phyloP scores from a whole-genome alignment of 2,113 vertebrate species.

The Acinonyx jubatus region DNA sequence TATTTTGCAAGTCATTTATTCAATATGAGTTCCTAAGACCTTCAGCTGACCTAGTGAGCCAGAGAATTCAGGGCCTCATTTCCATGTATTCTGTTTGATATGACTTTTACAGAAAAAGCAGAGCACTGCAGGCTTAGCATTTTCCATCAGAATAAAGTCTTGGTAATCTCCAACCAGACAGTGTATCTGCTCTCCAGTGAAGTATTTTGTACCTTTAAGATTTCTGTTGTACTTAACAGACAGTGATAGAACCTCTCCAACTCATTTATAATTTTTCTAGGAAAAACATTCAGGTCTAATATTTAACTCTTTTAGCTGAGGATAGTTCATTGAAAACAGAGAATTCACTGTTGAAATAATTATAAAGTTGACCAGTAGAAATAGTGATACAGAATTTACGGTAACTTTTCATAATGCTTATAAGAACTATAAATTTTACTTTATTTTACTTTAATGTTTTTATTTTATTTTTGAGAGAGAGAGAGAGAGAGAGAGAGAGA shows the following conservation, averaged over 20 bases:
- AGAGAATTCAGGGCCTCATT: background rate
- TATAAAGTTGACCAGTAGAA: conserved; percentile 14
- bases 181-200: background rate
- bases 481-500: too few relatives aligned
- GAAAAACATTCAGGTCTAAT: background rate
- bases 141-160: background rate
- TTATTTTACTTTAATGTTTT: conserved; percentile 17
- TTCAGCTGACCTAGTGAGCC: background rate
- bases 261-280: background rate
- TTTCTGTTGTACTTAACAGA: background rate
- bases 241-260: background rate
- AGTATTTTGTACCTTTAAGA: background rate
- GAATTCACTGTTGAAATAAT: background rate
- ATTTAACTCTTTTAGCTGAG: background rate
- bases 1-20: background rate
- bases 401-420: background rate
- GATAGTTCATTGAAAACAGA: background rate
- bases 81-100: background rate
- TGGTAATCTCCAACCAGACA: background rate
- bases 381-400: background rate
- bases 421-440: conserved; percentile 14
- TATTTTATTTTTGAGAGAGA: too few relatives aligned
- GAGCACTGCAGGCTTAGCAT: background rate
- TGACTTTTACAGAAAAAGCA: background rate
- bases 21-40: background rate